Base-by-base conservation (phyloP, 2,888 invertebrate species). In the Zootermopsis nevadensis region DNA sequence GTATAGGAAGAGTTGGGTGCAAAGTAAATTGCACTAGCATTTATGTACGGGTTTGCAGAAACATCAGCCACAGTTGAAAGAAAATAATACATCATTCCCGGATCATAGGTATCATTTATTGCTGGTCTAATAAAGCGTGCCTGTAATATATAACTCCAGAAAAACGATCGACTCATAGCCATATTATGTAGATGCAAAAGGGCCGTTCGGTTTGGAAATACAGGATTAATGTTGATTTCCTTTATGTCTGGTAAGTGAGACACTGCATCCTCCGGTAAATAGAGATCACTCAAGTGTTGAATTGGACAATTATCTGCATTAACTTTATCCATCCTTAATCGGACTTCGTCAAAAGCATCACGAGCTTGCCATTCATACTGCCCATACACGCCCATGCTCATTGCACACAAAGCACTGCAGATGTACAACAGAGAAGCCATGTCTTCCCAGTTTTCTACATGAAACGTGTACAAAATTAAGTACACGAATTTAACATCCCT, bases 51-150 rank as follows among this genome's bases (percentile, higher is more conserved):
- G 90, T 98, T 98, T 0, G 98, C 93, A 0, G 98, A 96, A 0
- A 99, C 96, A 89, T 99, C 99, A 0, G 99, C 98, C 0, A 98
- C 96, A 0, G 97, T 95, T 0, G 98, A 98, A 72, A 99, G 90
- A 88, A 98, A 98, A 88, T 98, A 98, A 88, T 99, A 99, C 97
- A 98, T 97, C 95, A 99, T 97, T 82, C 99, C 99, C 0, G 99
- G 99, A 90, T 99, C 98, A 87, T 97, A 97, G 0, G 97, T 96
- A 87, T 97, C 97, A 88, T 97, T 97, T 33, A 96, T 96, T 0
- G 96, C 96, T 0, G 97, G 97, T 42, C 97, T 91, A 86, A 97
- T 97, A 87, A 97, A 97, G 85, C 98, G 92, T 38, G 97, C 96
- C 88, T 98, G 98, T 0, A 98, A 92, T 83, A 98, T 96, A 87